A percentile compares a stretch with the other conserved stretches of the same genome.
Evolutionary conservation across 2,888 invertebrate genomes (phyloP).

Genomic region (Mylabris sibirica): DNA sequence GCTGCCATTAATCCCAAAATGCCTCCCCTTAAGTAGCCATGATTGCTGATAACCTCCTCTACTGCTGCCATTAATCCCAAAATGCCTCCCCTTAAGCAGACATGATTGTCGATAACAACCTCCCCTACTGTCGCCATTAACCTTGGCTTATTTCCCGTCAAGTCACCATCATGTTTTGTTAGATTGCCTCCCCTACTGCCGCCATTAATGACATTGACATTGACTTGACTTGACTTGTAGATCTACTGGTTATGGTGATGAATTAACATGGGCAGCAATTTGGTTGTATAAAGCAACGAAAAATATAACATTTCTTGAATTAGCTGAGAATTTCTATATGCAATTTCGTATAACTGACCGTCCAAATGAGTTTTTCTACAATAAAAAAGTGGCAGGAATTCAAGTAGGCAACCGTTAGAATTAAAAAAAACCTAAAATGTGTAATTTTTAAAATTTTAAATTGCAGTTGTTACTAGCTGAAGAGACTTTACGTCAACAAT

Average conservation of each 20-base stretch:
- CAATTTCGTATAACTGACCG: slow-evolving; percentile 62
- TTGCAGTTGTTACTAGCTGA: slow-evolving; percentile 62
- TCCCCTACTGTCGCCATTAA: neutral
- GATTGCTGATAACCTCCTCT: no score
- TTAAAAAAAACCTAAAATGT: slow-evolving; percentile 15
- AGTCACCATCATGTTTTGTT: no score
- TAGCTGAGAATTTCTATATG: slow-evolving; percentile 62
- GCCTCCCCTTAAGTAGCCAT: no score
- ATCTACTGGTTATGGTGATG: slow-evolving; percentile 64
- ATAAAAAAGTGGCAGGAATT: slow-evolving; percentile 66
- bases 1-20: no score
- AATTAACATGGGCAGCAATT: slow-evolving; percentile 66
- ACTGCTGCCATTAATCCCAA: neutral
- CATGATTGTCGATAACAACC: no score
- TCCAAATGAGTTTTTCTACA: slow-evolving; percentile 65
- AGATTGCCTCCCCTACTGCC: neutral
- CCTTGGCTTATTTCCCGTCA: neutral
- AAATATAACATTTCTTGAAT: slow-evolving; percentile 60
- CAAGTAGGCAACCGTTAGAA: slow-evolving; percentile 56
- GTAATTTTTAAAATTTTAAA: slow-evolving; percentile 5
- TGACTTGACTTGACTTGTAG: slow-evolving; percentile 22
- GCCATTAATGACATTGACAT: neutral
- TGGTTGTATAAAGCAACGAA: slow-evolving; percentile 67
- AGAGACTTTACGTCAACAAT: slow-evolving; percentile 59
- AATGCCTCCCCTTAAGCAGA: no score